These are phyloP conservation scores for Cephus pygmeus DNA, from an alignment of 2,888 invertebrate genomes.

Conservation along the genomic window DNA sequence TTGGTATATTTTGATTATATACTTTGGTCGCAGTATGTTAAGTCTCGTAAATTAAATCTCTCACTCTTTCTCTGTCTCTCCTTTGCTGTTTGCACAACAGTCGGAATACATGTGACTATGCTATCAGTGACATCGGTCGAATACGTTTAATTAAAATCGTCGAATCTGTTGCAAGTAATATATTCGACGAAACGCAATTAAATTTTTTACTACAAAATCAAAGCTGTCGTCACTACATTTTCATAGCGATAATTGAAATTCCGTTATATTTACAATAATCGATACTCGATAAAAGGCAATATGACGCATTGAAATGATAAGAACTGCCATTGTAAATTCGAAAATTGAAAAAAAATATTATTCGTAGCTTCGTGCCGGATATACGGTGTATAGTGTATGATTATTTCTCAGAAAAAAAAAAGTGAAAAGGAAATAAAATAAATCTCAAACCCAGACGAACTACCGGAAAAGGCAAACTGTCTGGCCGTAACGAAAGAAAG, in stretches of 20 bases:
- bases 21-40: background rate
- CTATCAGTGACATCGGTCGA: background rate
- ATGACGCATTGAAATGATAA: too few relatives aligned
- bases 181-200: background rate
- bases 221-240: too few relatives aligned
- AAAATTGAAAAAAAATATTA: background rate
- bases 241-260: too few relatives aligned
- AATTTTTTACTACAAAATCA: background rate
- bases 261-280: background rate
- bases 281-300: background rate
- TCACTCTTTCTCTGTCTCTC: background rate
- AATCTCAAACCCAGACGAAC: background rate
- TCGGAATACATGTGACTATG: background rate
- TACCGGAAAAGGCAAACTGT: background rate
- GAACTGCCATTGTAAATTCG: background rate
- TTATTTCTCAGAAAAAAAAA: background rate
- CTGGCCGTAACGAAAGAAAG: background rate
- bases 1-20: background rate
- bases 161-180: background rate
- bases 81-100: background rate
- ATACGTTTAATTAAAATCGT: background rate
- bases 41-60: background rate
- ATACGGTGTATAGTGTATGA: background rate
- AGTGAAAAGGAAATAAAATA: background rate
- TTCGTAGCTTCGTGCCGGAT: background rate